Conservation (phyloP, 2,888 invertebrate genomes). For the Andrena flavipes region DNA sequence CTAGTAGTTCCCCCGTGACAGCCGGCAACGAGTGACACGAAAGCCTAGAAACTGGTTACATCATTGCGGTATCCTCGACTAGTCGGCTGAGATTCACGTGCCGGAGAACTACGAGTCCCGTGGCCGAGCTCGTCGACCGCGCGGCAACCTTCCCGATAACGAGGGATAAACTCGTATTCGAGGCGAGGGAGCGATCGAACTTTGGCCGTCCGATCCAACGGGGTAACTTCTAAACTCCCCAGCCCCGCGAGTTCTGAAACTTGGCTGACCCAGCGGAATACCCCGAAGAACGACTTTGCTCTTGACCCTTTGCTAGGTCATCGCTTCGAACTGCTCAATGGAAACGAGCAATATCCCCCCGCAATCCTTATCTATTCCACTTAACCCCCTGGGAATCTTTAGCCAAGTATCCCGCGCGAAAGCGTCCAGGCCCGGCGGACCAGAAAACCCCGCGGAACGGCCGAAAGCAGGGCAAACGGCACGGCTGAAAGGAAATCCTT, state of each 20-base stretch:
- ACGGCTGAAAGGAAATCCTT: slow-evolving; percentile 31
- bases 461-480: slow-evolving; percentile 16
- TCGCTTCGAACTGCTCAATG: too few relatives aligned
- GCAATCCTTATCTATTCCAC: too few relatives aligned
- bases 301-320: too few relatives aligned
- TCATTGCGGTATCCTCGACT: slow-evolving; percentile 64
- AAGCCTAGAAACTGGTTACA: slow-evolving; percentile 72
- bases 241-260: too few relatives aligned
- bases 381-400: neutral
- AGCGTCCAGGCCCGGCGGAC: neutral
- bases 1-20: slow-evolving; percentile 66
- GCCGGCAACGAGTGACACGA: slow-evolving; percentile 66
- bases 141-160: slow-evolving; percentile 21
- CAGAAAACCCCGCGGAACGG: neutral
- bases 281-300: too few relatives aligned
- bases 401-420: neutral
- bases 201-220: neutral
- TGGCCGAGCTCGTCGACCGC: slow-evolving; percentile 6
- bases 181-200: neutral
- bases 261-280: too few relatives aligned
- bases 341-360: too few relatives aligned
- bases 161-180: neutral
- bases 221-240: too few relatives aligned
- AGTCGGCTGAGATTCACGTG: slow-evolving; percentile 63
- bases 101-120: slow-evolving; percentile 14